Base-by-base conservation (phyloP, 1,140 invertebrate genomes). In the Polypedilum pembai region DNA sequence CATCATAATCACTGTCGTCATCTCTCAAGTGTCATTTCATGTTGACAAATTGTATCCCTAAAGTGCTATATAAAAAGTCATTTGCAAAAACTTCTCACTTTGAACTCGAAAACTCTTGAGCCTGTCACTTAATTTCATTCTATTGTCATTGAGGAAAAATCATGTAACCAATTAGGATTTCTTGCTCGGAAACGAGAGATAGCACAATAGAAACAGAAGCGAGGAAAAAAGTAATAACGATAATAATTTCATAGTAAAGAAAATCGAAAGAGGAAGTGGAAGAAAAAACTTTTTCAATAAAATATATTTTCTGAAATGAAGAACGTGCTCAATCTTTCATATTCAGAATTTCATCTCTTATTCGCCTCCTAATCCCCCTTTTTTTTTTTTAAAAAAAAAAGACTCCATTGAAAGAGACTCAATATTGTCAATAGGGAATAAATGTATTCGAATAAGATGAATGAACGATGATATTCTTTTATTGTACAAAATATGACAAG, bases 11-110 rank as follows among this genome's bases (percentile, higher is more conserved):
- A 33, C 5, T 5, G 24, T 33, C 5, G 24, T 33, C 24, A 5
- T 56, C 45, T 56, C 45, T n/a, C 45, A 56, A 56, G 45, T 56
- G 45, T 56, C 45, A 56, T 56, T 56, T 56, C 45, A 56, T 56
- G 45, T n/a, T 56, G 45, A 56, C 45, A 56, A 56, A 56, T 56
- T 56, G 4, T 56, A n/a, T 56, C 45, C 45, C 45, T 15, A n/a
- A n/a, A 56, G 45, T 56, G 45, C 15, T 12, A 56, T 56, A 33
- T 5, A 33, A 33, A 56, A 56, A 56, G 12, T 56, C 8, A 56
- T 12, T 56, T 4, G 3, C n/a, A 15, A 15, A 56, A 56, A 56
- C 45, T 56, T 56, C 45, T 56, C n/a, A n/a, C 41, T 15, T 56
- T 56, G 0, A 1, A 15, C n/a, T 56, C 45, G 15, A 56, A n/a